These are phyloP conservation scores for Dexiosoma caninum DNA, from an alignment of 2,888 invertebrate genomes.

Conservation along the genomic window DNA sequence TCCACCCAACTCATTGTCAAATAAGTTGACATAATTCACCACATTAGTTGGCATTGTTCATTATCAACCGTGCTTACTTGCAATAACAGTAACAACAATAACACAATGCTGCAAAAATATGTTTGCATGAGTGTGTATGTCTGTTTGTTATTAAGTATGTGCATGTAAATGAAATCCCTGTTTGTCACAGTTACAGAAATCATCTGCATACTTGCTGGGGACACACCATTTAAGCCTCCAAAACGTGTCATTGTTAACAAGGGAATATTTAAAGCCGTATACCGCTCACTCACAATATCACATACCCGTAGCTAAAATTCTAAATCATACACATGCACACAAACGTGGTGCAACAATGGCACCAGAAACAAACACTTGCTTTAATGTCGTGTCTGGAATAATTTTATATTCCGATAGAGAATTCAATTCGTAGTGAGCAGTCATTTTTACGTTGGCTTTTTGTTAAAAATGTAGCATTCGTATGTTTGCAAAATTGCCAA, in stretches of 20 bases:
- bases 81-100: neutral
- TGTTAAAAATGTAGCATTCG: neutral
- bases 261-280: slow-evolving; percentile 30
- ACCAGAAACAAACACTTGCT: slow-evolving; percentile 20
- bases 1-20: slow-evolving; percentile 42
- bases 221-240: slow-evolving; percentile 34
- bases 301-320: neutral
- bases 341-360: neutral
- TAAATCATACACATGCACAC: neutral
- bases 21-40: slow-evolving; percentile 55
- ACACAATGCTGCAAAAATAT: slow-evolving; percentile 12
- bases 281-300: neutral
- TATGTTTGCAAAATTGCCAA: slow-evolving; percentile 51
- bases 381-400: slow-evolving; percentile 7
- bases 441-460: neutral
- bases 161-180: slow-evolving; percentile 35
- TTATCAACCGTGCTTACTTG: neutral
- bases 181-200: slow-evolving; percentile 40
- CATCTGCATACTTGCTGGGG: slow-evolving; percentile 38
- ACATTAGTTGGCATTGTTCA: slow-evolving; percentile 23
- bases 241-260: slow-evolving; percentile 43
- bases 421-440: neutral
- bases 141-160: too few species aligned
- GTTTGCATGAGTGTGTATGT: neutral
- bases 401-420: neutral